Conservation (phyloP, 2,797 vertebrate species). For the Taenioides sp. region DNA sequence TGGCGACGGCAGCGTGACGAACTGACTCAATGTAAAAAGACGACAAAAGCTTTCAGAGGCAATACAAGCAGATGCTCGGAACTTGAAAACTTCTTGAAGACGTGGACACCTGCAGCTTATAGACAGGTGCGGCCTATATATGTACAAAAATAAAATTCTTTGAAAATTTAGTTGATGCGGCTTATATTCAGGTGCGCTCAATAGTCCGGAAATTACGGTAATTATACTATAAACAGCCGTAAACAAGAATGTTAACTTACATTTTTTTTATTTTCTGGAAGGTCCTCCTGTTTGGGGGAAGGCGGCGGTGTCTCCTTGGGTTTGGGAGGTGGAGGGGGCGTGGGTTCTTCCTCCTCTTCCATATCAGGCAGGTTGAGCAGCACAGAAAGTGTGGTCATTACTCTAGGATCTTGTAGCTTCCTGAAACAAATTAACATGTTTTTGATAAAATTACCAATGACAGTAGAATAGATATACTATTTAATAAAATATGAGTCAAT, state of each 20-base stretch:
- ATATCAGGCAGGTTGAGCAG: slow-evolving; percentile 87
- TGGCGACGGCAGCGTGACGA: too few species aligned
- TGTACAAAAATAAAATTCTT: too few species aligned
- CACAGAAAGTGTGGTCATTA: slow-evolving; percentile 94
- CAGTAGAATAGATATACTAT: background rate
- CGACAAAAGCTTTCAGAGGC: too few species aligned
- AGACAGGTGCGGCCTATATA: too few species aligned
- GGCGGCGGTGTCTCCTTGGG: slow-evolving; percentile 82
- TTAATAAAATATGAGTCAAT: background rate
- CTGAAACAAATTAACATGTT: slow-evolving; percentile 57
- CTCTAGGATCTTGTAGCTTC: slow-evolving; percentile 89
- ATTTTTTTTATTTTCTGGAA: slow-evolving; percentile 91
- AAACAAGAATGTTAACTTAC: slow-evolving; percentile 53
- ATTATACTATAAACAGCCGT: background rate
- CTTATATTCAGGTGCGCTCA: too few species aligned
- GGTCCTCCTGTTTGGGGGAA: slow-evolving; percentile 86
- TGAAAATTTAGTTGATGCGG: too few species aligned
- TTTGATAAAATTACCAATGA: background rate
- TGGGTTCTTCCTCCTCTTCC: slow-evolving; percentile 87
- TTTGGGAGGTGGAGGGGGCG: slow-evolving; percentile 78
- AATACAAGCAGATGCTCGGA: too few species aligned
- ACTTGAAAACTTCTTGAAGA: too few species aligned
- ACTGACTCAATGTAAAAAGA: too few species aligned
- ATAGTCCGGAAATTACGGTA: too few species aligned
- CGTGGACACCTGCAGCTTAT: too few species aligned